These are phyloP conservation scores for Phaedon cochleariae DNA, from an alignment of 2,888 invertebrate species.

Conservation along the genomic window DNA sequence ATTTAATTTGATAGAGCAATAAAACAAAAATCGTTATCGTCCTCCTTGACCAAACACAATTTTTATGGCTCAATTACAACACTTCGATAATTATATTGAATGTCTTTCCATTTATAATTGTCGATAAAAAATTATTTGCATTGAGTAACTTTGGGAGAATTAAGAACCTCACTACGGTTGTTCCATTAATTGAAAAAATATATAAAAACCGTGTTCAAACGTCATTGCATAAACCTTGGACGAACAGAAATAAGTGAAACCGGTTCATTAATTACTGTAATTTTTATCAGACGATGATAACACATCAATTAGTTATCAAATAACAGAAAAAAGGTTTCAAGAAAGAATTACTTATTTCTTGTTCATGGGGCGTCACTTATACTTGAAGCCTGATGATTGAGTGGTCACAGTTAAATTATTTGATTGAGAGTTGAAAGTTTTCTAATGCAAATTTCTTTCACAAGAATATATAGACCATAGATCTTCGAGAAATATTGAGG, in stretches of 20 bases:
- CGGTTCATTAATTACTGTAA: constrained; percentile 32
- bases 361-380: too few relatives aligned
- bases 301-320: constrained; percentile 32
- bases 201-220: constrained; percentile 21
- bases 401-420: too few relatives aligned
- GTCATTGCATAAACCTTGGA: constrained; percentile 35
- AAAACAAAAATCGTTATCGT: not conserved
- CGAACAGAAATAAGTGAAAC: constrained; percentile 26
- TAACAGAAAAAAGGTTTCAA: constrained; percentile 29
- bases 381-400: too few relatives aligned
- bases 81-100: constrained; percentile 21
- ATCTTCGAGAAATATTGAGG: too few relatives aligned
- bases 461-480: too few relatives aligned
- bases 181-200: constrained; percentile 4
- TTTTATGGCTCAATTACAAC: constrained; percentile 22
- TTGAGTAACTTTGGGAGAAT: constrained; percentile 11
- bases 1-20: not conserved
- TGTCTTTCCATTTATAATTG: constrained; percentile 17
- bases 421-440: too few relatives aligned
- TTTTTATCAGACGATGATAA: constrained; percentile 32
- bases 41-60: constrained; percentile 35
- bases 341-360: constrained; percentile 3
- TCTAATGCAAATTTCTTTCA: too few relatives aligned
- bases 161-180: constrained; percentile 13
- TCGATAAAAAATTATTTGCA: constrained; percentile 9